phyloP scores from a whole-genome alignment of 2,888 invertebrate species.

The Chirona hameri region DNA sequence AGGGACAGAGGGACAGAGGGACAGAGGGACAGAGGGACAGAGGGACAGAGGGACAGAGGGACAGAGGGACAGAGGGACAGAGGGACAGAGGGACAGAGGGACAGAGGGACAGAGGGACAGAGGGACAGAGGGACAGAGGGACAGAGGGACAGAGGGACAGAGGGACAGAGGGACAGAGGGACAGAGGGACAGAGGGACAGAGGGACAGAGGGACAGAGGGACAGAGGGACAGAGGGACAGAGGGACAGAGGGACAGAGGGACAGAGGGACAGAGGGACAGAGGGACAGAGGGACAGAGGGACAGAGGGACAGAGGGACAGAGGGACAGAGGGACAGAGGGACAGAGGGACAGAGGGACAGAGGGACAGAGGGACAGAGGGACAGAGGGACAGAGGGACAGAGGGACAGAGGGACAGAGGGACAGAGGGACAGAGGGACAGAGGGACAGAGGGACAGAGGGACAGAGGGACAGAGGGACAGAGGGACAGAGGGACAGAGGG shows the following conservation, averaged over 20 bases:
- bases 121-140: neutral
- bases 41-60: constrained; percentile 30
- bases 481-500: no score
- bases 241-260: constrained; percentile 30
- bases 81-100: no score
- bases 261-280: no score
- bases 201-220: neutral
- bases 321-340: neutral
- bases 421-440: constrained; percentile 29
- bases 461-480: no score
- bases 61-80: no score
- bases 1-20: neutral
- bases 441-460: no score
- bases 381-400: neutral
- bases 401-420: neutral
- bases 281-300: no score
- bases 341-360: neutral
- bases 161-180: neutral
- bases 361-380: neutral
- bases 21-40: neutral
- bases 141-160: neutral
- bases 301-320: neutral
- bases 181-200: no score
- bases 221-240: no score
- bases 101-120: no score